Evolutionary conservation across 2,888 invertebrate genomes (phyloP), one percentile per base, ranked within the genome.

Genomic region (Dorcus parallelipipedus): DNA sequence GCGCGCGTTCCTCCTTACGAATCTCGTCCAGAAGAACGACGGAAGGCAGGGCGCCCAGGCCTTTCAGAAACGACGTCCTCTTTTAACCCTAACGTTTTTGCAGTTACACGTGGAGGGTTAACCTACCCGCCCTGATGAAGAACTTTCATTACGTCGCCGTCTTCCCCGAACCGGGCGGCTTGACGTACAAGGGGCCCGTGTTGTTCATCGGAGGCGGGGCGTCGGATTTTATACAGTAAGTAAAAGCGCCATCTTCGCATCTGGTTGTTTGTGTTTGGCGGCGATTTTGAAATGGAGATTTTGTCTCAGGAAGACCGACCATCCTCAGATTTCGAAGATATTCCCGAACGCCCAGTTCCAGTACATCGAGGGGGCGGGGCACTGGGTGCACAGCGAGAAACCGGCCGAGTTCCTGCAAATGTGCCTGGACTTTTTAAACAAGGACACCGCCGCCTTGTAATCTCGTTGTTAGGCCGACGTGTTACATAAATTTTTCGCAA

Each of bases 351-450:
- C 90, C 0, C 79, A 86, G 63, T 82, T 95, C 69, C 76, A 81
- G 49, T 88, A 86, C 66, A 84, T 95, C 52, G 83, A 86, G 51
- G 91, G 89, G 40, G 92, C 97, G 5, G 94, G 95, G 0, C 97
- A 98, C 77, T 93, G 95, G 91, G 87, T 97, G 0, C 97, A 98
- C 75, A 88, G 91, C 64, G 96, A 97, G 62, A 90, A 95, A 74
- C 95, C 97, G 1, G 78, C 82, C 6, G 86, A 89, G 64, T 94
- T 95, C 76, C 75, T 93, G 23, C 82, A 86, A 51, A 68, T 82
- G 52, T 80, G 87, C 39, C 79, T 84, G 65, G 81, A 82, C 64
- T 92, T 91, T 77, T 75, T 91, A 63, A 81, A 82, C 64, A 63
- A 59, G 20, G 43, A 60, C 48, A 38, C 33, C 14, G 3, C n/a